phyloP scores from a whole-genome alignment of 2,888 invertebrate genomes.

The Frankliniella intonsa region DNA sequence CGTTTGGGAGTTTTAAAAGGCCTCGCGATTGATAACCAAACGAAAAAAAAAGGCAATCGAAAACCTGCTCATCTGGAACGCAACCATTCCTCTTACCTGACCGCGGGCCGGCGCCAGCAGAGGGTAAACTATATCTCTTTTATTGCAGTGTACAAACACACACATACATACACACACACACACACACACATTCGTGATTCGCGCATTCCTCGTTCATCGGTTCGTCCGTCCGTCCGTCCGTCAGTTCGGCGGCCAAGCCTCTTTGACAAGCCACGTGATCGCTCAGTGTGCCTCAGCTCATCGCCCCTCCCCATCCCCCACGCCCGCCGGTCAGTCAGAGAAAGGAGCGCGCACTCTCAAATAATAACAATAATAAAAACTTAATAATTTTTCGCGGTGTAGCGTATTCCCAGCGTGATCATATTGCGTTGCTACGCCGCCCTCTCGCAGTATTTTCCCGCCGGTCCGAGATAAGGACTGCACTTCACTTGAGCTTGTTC shows the following conservation, averaged over 20 bases:
- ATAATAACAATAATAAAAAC: no score
- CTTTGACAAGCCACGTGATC: neutral
- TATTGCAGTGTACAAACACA: neutral
- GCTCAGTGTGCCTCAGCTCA: no score
- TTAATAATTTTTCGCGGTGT: neutral
- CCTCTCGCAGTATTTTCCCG: conserved; percentile 5
- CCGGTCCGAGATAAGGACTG: neutral
- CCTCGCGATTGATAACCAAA: no score
- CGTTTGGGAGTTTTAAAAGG: no score
- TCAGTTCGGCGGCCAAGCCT: neutral
- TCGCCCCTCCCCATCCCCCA: no score
- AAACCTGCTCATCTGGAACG: no score
- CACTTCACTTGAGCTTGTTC: neutral
- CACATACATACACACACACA: neutral
- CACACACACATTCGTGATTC: neutral
- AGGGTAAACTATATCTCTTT: neutral
- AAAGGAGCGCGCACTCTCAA: no score
- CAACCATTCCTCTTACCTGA: no score
- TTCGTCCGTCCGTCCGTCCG: neutral
- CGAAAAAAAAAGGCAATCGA: no score
- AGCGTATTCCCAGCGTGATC: conserved; percentile 1
- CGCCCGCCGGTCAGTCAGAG: no score
- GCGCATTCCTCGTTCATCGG: neutral
- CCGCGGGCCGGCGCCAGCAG: no score
- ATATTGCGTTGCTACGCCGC: neutral